Percentiles rank a stretch among this genome's conserved stretches.
These are phyloP conservation scores for Phaedon cochleariae DNA, from an alignment of 2,888 invertebrate species.

Conservation along the genomic window DNA sequence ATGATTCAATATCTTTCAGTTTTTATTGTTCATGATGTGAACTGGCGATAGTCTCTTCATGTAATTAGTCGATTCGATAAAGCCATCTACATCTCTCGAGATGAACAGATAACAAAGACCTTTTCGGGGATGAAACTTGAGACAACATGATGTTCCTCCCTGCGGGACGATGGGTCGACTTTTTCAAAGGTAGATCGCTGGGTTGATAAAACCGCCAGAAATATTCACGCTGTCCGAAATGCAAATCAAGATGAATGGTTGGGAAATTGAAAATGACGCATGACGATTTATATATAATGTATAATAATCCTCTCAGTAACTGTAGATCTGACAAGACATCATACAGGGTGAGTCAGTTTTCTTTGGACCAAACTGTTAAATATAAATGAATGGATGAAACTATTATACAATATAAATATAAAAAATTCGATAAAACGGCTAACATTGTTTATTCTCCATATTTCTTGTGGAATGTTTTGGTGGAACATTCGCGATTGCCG, in stretches of 20 bases:
- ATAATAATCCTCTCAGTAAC: background rate
- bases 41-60: background rate
- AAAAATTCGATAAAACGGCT: no score
- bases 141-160: slow-evolving; percentile 29
- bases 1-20: background rate
- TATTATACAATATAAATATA: no score
- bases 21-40: background rate
- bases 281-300: slow-evolving; percentile 7
- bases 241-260: slow-evolving; percentile 17
- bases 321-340: background rate
- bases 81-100: background rate
- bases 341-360: no score
- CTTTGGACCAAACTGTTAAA: no score
- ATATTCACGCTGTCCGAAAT: slow-evolving; percentile 22
- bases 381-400: no score
- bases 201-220: slow-evolving; percentile 21
- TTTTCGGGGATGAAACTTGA: slow-evolving; percentile 31
- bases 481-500: no score
- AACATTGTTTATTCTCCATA: no score
- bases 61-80: background rate
- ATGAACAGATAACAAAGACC: slow-evolving; percentile 14
- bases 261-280: slow-evolving; percentile 6
- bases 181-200: slow-evolving; percentile 31
- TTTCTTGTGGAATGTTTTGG: no score
- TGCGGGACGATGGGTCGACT: slow-evolving; percentile 33